Evolutionary conservation across 2,888 invertebrate genomes (phyloP).

Genomic region (Lycocerus yunnanus): DNA sequence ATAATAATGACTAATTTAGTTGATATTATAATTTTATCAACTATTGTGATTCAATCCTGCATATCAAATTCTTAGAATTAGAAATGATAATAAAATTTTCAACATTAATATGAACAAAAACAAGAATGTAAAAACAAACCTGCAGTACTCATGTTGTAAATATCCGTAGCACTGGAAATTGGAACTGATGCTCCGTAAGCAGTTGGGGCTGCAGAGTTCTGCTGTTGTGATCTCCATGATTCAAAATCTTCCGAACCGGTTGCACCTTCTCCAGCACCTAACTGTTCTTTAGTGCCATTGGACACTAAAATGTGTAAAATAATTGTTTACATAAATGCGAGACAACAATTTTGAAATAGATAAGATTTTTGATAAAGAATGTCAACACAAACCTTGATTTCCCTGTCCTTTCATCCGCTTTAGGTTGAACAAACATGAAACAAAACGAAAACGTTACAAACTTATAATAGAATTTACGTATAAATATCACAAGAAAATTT

Average conservation of each 20-base stretch:
- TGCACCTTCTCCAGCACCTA: conserved; percentile 69
- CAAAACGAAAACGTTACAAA: conserved; percentile 55
- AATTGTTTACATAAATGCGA: not conserved
- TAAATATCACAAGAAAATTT: conserved; percentile 37
- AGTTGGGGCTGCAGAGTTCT: conserved; percentile 57
- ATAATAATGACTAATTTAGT: not conserved
- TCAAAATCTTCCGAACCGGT: conserved; percentile 66
- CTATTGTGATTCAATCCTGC: not conserved
- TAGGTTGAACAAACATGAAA: conserved; percentile 61
- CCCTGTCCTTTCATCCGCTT: conserved; percentile 88
- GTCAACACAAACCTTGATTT: conserved; percentile 68
- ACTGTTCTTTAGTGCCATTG: conserved; percentile 80
- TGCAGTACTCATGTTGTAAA: conserved; percentile 67
- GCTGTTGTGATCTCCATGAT: conserved; percentile 76
- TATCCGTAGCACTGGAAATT: conserved; percentile 72
- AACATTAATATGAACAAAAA: not conserved
- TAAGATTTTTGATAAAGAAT: conserved; percentile 12
- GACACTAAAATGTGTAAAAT: conserved; percentile 58
- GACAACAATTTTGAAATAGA: not conserved
- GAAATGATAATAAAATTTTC: not conserved
- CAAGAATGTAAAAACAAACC: conserved; percentile 7
- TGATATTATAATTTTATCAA: not conserved
- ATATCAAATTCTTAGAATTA: not conserved
- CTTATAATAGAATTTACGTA: conserved; percentile 41
- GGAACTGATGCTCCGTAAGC: conserved; percentile 58